These are phyloP conservation scores for Epinotia ramella DNA, from an alignment of 2,888 invertebrate genomes.

Conservation along the genomic window DNA sequence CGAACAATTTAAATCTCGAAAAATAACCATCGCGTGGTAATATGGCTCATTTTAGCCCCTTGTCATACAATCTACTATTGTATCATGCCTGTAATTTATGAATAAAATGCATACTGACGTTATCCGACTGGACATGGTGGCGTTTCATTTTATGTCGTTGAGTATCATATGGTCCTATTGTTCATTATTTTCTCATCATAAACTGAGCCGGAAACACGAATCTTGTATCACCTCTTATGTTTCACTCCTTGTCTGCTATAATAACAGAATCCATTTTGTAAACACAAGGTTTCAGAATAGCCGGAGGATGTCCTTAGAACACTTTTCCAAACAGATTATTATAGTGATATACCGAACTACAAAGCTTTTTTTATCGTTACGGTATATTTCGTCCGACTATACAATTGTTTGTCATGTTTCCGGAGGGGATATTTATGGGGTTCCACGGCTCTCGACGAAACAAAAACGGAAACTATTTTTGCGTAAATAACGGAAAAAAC, in stretches of 20 bases:
- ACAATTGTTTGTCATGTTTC: slow-evolving; percentile 75
- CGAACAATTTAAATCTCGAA: too few relatives aligned
- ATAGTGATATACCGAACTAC: slow-evolving; percentile 39
- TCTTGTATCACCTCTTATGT: too few relatives aligned
- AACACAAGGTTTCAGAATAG: slow-evolving; percentile 21
- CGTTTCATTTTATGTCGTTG: too few relatives aligned
- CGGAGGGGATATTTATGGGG: slow-evolving; percentile 68
- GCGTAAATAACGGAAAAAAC: slow-evolving; percentile 67
- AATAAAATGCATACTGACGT: too few relatives aligned
- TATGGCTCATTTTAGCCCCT: too few relatives aligned
- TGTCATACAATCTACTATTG: too few relatives aligned
- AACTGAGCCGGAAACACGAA: too few relatives aligned
- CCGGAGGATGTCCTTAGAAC: slow-evolving; percentile 30
- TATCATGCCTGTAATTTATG: too few relatives aligned
- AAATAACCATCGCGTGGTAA: too few relatives aligned
- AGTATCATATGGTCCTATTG: too few relatives aligned
- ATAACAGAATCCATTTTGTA: slow-evolving; percentile 17
- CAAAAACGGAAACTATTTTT: slow-evolving; percentile 66
- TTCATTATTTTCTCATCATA: too few relatives aligned
- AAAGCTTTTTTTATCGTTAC: slow-evolving; percentile 54
- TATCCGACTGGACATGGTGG: too few relatives aligned
- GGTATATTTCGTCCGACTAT: slow-evolving; percentile 65
- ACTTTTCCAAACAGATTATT: slow-evolving; percentile 41
- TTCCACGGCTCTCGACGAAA: slow-evolving; percentile 60
- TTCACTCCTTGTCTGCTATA: background rate